These are phyloP conservation scores for Mythimna pallens DNA, from an alignment of 2,888 invertebrate species.

Conservation along the genomic window DNA sequence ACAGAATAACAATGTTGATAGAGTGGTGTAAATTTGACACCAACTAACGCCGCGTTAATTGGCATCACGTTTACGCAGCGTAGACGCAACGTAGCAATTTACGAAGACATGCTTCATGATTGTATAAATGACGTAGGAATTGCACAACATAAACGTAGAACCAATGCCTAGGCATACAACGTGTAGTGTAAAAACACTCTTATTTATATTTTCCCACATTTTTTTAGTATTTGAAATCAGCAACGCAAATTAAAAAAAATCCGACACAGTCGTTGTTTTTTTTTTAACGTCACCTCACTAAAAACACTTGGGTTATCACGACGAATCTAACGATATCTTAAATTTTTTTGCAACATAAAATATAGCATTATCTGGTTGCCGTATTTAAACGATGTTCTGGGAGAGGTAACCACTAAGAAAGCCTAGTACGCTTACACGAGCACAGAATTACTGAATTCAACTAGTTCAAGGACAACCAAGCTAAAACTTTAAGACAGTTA, in stretches of 20 bases:
- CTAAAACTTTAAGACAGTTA: not conserved
- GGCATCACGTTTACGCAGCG: too few relatives aligned
- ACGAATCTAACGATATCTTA: too few relatives aligned
- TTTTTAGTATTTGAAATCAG: not conserved
- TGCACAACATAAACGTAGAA: too few relatives aligned
- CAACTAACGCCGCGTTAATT: not conserved
- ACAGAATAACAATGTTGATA: not conserved
- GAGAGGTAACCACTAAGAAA: not conserved
- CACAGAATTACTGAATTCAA: not conserved
- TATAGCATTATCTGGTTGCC: too few relatives aligned
- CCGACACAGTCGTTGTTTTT: too few relatives aligned
- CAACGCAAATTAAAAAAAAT: not conserved
- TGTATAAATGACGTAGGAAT: not conserved
- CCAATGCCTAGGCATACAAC: too few relatives aligned
- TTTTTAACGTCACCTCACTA: too few relatives aligned
- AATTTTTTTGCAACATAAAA: not conserved
- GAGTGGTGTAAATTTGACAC: too few relatives aligned
- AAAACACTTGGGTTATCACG: too few relatives aligned
- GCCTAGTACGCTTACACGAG: not conserved
- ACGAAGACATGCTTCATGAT: not conserved
- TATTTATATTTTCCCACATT: too few relatives aligned
- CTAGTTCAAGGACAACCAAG: constrained; percentile 5
- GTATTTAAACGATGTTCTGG: not conserved
- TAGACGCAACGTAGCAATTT: not conserved
- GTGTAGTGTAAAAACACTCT: too few relatives aligned